Conservation (phyloP, 30 jellyfish, hydroid and myxozoan genomes). For the Pseudorhiza aurosa region DNA sequence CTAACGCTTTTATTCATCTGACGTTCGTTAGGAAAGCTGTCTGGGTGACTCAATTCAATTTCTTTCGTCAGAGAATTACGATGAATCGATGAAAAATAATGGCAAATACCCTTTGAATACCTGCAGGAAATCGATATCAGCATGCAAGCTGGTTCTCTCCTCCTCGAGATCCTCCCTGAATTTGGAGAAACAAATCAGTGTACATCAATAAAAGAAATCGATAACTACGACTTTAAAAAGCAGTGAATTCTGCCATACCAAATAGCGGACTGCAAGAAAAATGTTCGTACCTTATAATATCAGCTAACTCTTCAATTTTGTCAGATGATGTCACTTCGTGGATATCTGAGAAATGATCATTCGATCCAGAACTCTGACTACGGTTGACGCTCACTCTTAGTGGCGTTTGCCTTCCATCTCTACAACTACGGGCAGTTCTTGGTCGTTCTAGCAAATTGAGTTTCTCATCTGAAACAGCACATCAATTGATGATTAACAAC, state of each 20-base stretch:
- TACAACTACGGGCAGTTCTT: slow-evolving; percentile 29
- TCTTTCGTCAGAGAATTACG: too few relatives aligned
- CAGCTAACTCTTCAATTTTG: slow-evolving; percentile 33
- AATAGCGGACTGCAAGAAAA: too few relatives aligned
- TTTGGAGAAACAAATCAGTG: background rate
- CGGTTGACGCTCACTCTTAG: slow-evolving; percentile 24
- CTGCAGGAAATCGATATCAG: slow-evolving; percentile 47
- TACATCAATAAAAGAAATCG: too few relatives aligned
- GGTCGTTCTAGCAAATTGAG: slow-evolving; percentile 32
- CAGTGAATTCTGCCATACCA: too few relatives aligned
- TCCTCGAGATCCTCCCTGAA: slow-evolving; percentile 50
- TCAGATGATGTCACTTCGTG: background rate
- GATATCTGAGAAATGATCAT: slow-evolving; percentile 25
- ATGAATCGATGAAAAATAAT: too few relatives aligned
- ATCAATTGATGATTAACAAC: too few relatives aligned
- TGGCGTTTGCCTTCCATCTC: slow-evolving; percentile 51
- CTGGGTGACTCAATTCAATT: too few relatives aligned
- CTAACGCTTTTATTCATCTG: too few relatives aligned
- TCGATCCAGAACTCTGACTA: slow-evolving; percentile 29
- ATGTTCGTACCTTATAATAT: slow-evolving; percentile 44
- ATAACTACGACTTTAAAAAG: too few relatives aligned
- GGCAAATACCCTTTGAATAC: too few relatives aligned
- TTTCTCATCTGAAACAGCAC: too few relatives aligned
- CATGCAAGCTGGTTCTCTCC: slow-evolving; percentile 13
- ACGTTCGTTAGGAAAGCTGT: too few relatives aligned